phyloP scores from a whole-genome alignment of 2,888 invertebrate genomes.

The Herminia tarsipennalis region DNA sequence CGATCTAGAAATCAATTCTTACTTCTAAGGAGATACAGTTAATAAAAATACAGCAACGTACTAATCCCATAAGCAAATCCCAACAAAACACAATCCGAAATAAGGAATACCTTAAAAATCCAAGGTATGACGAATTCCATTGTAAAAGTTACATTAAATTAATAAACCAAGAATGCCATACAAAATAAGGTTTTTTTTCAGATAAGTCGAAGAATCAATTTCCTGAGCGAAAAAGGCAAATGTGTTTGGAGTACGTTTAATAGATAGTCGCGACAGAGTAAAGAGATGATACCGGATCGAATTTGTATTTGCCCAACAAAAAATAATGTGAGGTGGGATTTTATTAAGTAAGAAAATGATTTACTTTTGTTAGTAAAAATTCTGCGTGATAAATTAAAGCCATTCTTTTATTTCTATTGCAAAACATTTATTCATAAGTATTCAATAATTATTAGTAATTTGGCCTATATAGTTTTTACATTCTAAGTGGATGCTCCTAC shows the following conservation, averaged over 20 bases:
- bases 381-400: too few species aligned
- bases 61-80: too few species aligned
- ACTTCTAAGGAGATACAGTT: too few species aligned
- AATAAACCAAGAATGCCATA: constrained; percentile 42
- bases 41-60: too few species aligned
- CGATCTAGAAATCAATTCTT: too few species aligned
- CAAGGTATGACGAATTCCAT: constrained; percentile 30
- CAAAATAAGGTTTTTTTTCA: constrained; percentile 46
- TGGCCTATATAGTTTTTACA: too few species aligned
- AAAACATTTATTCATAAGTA: too few species aligned
- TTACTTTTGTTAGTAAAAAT: too few species aligned
- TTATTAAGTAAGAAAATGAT: too few species aligned
- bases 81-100: constrained; percentile 6
- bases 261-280: constrained; percentile 58
- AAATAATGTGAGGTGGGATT: constrained; percentile 48
- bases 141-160: constrained; percentile 48
- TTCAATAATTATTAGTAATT: too few species aligned
- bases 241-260: constrained; percentile 63
- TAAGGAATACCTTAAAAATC: constrained; percentile 27
- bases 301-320: constrained; percentile 53
- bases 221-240: constrained; percentile 60
- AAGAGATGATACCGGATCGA: constrained; percentile 52
- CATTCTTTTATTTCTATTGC: too few species aligned
- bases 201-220: constrained; percentile 65
- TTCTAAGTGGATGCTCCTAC: too few species aligned